Evolutionary conservation across 2,888 invertebrate species (phyloP).

Genomic region (Cryptocheilus praepositus): DNA sequence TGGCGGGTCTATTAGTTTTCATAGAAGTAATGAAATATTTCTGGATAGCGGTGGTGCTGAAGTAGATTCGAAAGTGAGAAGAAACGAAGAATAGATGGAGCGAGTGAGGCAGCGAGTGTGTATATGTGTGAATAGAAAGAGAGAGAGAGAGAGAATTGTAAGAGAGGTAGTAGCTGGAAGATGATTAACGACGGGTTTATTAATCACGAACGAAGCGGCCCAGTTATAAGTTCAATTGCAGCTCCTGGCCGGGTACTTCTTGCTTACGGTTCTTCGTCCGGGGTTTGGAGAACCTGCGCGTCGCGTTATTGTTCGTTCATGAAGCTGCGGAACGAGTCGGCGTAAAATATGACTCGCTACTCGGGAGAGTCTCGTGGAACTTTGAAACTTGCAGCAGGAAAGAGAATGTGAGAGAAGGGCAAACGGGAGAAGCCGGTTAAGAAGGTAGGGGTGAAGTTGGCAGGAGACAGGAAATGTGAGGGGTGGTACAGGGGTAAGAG

Average conservation of each 20-base stretch:
- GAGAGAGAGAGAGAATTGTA: neutral
- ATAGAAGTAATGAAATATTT: too few species aligned
- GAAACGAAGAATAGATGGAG: neutral
- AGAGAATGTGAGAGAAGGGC: neutral
- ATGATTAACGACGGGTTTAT: conserved; percentile 35
- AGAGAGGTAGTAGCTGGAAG: conserved; percentile 3
- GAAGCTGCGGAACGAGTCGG: conserved; percentile 29
- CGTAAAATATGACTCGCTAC: conserved; percentile 41
- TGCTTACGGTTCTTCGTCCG: conserved; percentile 13
- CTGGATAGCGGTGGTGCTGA: too few species aligned
- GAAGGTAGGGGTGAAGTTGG: conserved; percentile 26
- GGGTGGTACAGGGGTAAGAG: neutral
- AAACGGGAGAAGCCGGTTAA: conserved; percentile 5
- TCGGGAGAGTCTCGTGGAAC: neutral
- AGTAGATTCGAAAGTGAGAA: too few species aligned
- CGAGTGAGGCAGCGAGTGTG: neutral
- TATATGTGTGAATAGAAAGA: too few species aligned
- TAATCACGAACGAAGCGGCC: conserved; percentile 25
- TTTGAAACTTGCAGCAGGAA: neutral
- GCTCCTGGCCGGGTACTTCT: conserved; percentile 14
- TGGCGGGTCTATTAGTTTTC: too few species aligned
- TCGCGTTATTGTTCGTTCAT: conserved; percentile 44
- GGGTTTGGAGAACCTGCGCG: conserved; percentile 10
- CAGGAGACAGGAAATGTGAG: conserved; percentile 8
- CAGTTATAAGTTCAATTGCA: conserved; percentile 29